These are phyloP conservation scores for Epinephelus lanceolatus DNA, from an alignment of 2,113 vertebrate genomes.

Conservation along the genomic window DNA sequence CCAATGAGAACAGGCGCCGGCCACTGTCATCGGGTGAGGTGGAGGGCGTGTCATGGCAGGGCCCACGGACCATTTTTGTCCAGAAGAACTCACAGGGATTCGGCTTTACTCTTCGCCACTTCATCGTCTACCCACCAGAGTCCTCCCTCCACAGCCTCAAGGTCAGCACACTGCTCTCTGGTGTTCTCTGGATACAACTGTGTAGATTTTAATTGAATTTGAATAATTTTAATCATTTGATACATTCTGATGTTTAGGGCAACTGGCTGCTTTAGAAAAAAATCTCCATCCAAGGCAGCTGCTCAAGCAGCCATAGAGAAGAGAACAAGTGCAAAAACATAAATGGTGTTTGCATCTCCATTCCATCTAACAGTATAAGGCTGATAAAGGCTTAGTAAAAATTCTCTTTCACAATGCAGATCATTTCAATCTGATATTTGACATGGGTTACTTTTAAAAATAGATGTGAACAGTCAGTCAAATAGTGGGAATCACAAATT, in stretches of 20 bases:
- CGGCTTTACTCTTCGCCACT: slow-evolving; percentile 97
- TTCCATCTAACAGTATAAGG: background rate
- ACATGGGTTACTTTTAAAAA: background rate
- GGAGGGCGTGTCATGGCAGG: slow-evolving; percentile 85
- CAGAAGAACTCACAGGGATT: slow-evolving; percentile 92
- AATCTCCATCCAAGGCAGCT: background rate
- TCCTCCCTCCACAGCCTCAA: slow-evolving; percentile 87
- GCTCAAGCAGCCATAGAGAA: background rate
- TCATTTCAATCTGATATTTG: background rate
- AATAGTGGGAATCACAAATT: background rate
- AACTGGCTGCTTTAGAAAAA: too few species aligned
- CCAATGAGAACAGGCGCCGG: slow-evolving; percentile 80
- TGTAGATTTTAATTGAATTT: background rate
- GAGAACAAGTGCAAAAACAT: background rate
- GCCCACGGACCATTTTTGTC: slow-evolving; percentile 88
- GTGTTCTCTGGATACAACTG: background rate
- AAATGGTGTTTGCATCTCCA: background rate
- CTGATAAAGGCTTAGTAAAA: background rate
- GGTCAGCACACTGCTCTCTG: slow-evolving; percentile 76
- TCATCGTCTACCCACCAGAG: slow-evolving; percentile 96
- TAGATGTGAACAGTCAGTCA: background rate
- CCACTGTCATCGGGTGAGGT: slow-evolving; percentile 72
- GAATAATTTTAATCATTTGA: background rate
- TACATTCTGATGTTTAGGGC: background rate
- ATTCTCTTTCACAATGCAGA: background rate